Percentiles rank a stretch among this genome's conserved stretches.
phyloP scores from a whole-genome alignment of 2,888 invertebrate genomes.

The Gandaritis pyraliata region DNA sequence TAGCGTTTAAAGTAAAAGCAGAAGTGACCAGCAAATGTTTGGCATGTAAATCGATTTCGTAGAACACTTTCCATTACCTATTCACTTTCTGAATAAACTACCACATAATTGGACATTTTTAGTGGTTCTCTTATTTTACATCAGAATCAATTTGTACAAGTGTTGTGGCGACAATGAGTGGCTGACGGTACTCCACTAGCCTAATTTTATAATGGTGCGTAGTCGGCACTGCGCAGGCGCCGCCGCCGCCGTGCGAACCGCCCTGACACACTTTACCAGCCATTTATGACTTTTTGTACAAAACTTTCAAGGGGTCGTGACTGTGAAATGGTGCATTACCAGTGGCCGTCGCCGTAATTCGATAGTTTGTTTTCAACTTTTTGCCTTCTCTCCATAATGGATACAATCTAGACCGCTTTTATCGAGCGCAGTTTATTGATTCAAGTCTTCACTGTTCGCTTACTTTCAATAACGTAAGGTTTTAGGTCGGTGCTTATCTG shows the following conservation, averaged over 20 bases:
- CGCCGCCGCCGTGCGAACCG: slow-evolving; percentile 70
- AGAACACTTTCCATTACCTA: slow-evolving; percentile 11
- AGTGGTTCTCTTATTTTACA: slow-evolving; percentile 51
- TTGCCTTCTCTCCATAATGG: slow-evolving; percentile 55
- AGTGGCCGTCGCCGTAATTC: slow-evolving; percentile 53
- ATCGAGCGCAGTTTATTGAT: slow-evolving; percentile 25
- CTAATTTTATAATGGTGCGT: slow-evolving; percentile 69
- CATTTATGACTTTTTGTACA: slow-evolving; percentile 67
- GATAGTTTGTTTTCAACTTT: slow-evolving; percentile 65
- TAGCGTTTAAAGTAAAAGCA: no score
- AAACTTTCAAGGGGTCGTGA: slow-evolving; percentile 75
- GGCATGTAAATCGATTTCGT: slow-evolving; percentile 16
- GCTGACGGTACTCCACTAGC: slow-evolving; percentile 58
- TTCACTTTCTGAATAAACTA: slow-evolving; percentile 32
- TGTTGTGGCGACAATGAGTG: slow-evolving; percentile 53
- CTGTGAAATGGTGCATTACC: slow-evolving; percentile 79
- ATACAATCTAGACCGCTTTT: slow-evolving; percentile 52
- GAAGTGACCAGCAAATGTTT: not conserved
- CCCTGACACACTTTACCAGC: slow-evolving; percentile 69
- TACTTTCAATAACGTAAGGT: slow-evolving; percentile 45
- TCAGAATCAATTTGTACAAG: slow-evolving; percentile 64
- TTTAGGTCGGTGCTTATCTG: slow-evolving; percentile 42
- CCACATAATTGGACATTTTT: slow-evolving; percentile 38
- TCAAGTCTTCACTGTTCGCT: slow-evolving; percentile 24
- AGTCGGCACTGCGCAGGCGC: slow-evolving; percentile 36